Evolutionary conservation across 2,888 invertebrate species (phyloP).

Genomic region (Leptinotarsa tumamoca): DNA sequence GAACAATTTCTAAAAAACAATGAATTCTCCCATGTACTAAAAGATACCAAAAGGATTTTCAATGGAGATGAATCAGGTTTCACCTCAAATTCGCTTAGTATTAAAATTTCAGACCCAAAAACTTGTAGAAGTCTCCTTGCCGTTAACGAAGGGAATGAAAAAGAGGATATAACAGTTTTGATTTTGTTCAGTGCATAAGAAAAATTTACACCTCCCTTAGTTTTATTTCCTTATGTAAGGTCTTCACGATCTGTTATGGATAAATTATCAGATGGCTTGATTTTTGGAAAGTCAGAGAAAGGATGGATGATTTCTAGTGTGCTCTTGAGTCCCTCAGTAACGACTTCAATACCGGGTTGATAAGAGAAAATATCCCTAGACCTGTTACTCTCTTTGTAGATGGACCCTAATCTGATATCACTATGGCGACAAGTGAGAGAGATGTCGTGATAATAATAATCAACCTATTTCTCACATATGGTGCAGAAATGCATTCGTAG

Average conservation of each 20-base stretch:
- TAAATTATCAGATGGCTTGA: slow-evolving; percentile 44
- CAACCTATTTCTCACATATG: too few relatives aligned
- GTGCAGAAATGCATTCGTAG: too few relatives aligned
- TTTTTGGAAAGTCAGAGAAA: slow-evolving; percentile 41
- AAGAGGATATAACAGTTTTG: slow-evolving; percentile 44
- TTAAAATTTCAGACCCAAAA: slow-evolving; percentile 40
- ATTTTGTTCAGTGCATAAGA: slow-evolving; percentile 40
- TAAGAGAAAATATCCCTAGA: slow-evolving; percentile 39
- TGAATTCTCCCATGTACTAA: slow-evolving; percentile 27
- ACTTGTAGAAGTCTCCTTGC: slow-evolving; percentile 30
- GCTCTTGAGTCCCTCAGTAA: slow-evolving; percentile 45
- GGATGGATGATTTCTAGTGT: slow-evolving; percentile 52
- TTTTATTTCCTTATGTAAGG: slow-evolving; percentile 40
- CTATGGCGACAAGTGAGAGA: slow-evolving; percentile 47
- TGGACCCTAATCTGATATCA: slow-evolving; percentile 54
- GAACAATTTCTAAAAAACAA: neutral
- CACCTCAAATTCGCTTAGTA: slow-evolving; percentile 50
- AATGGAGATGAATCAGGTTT: slow-evolving; percentile 60
- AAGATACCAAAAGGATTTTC: slow-evolving; percentile 51
- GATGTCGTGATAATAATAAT: slow-evolving; percentile 44
- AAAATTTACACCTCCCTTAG: slow-evolving; percentile 23
- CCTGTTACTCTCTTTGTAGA: slow-evolving; percentile 53
- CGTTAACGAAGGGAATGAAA: slow-evolving; percentile 38
- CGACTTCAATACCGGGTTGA: slow-evolving; percentile 45
- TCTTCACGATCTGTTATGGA: slow-evolving; percentile 42